Evolutionary conservation across 2,888 invertebrate species (phyloP), one percentile per base, ranked within the genome.

Genomic region (Iselma pallidipennis): DNA sequence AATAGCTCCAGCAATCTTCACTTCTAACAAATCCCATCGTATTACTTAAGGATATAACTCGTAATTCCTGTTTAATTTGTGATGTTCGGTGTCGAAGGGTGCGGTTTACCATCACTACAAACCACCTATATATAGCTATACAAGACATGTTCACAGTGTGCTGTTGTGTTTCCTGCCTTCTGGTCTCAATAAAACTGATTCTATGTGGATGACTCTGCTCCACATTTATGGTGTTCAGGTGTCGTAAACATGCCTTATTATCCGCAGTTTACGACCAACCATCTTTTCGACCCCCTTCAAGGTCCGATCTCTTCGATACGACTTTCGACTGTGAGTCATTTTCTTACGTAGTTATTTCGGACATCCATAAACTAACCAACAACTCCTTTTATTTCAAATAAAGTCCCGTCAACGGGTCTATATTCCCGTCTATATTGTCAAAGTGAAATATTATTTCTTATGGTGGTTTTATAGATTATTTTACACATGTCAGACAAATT

Each of bases 231-330:
- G 74, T 71, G 74, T 77, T 74, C 76, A 76, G 76, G 77, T 78
- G 78, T 76, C 78, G 78, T 79, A 79, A 79, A 79, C 78, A 78
- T 77, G 74, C 76, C 79, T 79, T 79, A 79, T 79, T 78, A 78
- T 77, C 75, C 75, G 71, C 74, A 10, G 16, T 79, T 79, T 78
- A 79, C 76, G 78, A 78, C 71, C 76, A 67, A 67, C 70, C 68
- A 67, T 57, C 66, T 66, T 67, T 66, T 67, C 69, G 57, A 63
- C 66, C 66, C 60, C 51, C 57, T 57, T 54, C 49, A 50, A 54
- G 33, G 56, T 55, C 37, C 59, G 50, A 59, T 52, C 56, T 52
- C 58, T 28, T n/a, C 55, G 28, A 37, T 16, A 37, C 37, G 37
- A 37, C 37, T 37, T 37, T 7, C 6, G 37, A 37, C 37, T 37